Evolutionary conservation across 1,140 invertebrate species (phyloP), one percentile per base, ranked within the genome.

Genomic region (Nasonia vitripennis): DNA sequence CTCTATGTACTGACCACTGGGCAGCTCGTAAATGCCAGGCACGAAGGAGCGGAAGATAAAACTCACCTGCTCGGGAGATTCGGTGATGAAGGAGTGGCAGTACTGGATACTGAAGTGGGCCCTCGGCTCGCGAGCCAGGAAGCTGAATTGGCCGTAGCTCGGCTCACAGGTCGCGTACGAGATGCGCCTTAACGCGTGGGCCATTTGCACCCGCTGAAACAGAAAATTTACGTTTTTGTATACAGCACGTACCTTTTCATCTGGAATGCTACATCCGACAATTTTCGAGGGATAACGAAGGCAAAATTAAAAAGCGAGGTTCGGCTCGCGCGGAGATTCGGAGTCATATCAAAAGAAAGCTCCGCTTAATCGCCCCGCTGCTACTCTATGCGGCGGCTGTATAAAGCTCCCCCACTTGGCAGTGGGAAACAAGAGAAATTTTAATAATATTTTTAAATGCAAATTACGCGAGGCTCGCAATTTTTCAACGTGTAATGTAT

Each of bases 131-230:
- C 97, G 94, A 23, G 97, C 97, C 86, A 98, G 94, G 92, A 97
- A 97, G 89, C 96, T 96, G 94, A 98, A 98, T 92, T 97, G 96
- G 87, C 95, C 95, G 91, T 96, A 94, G 81, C 96, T 95, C 12
- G 96, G 95, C 92, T 98, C 96, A 96, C 97, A 97, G 86, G 96
- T 97, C 87, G 97, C 97, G 93, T 97, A 97, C 87, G 97, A 97
- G 90, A 98, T 97, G 90, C 97, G 95, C 88, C 96, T 95, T 89
- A 98, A 93, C 90, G 97, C 97, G 94, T 97, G 97, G 86, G 96
- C 96, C 97, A 97, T 98, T 93, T 96, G 96, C 91, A 97, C 96
- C 91, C 95, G 95, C 96, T 97, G 95, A 12, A 94, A 95, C 86
- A 80, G 2, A 85, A 73, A 79, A 71, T 62, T 67, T 6, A n/a